phyloP scores from a whole-genome alignment of 1,140 invertebrate genomes.

The Hermetia illucens region DNA sequence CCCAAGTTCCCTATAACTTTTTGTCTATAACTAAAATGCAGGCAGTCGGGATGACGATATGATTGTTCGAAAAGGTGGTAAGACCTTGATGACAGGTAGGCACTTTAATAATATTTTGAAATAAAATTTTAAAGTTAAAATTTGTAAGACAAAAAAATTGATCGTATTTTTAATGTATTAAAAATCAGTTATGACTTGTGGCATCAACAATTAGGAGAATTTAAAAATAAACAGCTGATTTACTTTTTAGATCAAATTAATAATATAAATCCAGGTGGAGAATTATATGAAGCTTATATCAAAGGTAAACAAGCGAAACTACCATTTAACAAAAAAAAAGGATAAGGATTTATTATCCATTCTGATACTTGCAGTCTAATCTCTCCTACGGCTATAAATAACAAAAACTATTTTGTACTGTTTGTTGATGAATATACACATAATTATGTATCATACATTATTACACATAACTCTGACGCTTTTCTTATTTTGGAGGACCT shows the following conservation, averaged over 20 bases:
- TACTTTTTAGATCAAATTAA: conserved; percentile 17
- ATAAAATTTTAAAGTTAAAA: conserved; percentile 9
- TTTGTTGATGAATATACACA: conserved; percentile 28
- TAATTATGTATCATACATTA: conserved; percentile 20
- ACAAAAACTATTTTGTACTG: conserved; percentile 26
- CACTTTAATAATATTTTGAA: conserved; percentile 7
- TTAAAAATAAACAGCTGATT: conserved; percentile 21
- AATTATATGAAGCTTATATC: conserved; percentile 32
- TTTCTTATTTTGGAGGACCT: conserved; percentile 25
- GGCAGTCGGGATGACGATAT: conserved; percentile 6
- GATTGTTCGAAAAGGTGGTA: conserved; percentile 9
- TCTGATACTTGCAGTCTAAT: conserved; percentile 33
- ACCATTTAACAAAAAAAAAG: conserved; percentile 23
- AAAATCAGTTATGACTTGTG: conserved; percentile 22
- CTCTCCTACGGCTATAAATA: conserved; percentile 19
- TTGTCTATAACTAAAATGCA: conserved; percentile 8
- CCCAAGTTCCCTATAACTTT: conserved; percentile 7
- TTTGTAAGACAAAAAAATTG: no score
- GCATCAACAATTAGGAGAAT: conserved; percentile 22
- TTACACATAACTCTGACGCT: conserved; percentile 24
- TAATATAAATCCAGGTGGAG: conserved; percentile 12
- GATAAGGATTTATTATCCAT: conserved; percentile 29
- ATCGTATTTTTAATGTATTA: conserved; percentile 5
- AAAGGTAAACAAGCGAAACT: conserved; percentile 30
- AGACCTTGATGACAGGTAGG: conserved; percentile 6